These are phyloP conservation scores for Mesocricetus auratus DNA, from an alignment of 2,113 vertebrate genomes.

Conservation along the genomic window DNA sequence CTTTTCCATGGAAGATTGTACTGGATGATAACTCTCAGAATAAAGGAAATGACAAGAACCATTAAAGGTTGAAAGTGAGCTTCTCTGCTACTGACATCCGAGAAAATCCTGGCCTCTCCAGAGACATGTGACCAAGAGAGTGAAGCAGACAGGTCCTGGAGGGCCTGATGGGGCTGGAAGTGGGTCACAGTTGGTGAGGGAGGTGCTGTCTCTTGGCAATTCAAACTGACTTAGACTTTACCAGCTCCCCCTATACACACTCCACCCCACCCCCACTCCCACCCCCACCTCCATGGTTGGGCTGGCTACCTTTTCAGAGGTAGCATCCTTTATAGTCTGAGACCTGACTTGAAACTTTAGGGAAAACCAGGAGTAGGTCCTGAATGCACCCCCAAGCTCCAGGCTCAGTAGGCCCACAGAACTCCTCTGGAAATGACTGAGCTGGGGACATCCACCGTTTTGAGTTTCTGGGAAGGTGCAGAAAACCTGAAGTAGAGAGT, in stretches of 20 bases:
- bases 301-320: neutral
- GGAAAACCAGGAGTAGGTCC: neutral
- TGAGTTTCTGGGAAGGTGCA: slow-evolving; percentile 7
- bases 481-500: neutral
- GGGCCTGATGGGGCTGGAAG: neutral
- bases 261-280: neutral
- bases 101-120: slow-evolving; percentile 46
- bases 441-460: neutral
- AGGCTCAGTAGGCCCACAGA: neutral
- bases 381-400: neutral
- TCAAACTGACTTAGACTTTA: neutral
- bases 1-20: slow-evolving; percentile 61
- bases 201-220: neutral
- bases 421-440: neutral
- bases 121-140: slow-evolving; percentile 25
- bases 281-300: neutral
- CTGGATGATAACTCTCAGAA: slow-evolving; percentile 59
- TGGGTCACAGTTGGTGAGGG: neutral
- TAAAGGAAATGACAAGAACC: slow-evolving; percentile 65
- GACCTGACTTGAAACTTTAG: neutral
- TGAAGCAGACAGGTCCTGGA: neutral
- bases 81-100: neutral
- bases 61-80: slow-evolving; percentile 57
- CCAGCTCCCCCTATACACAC: neutral
- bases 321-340: neutral